Percentiles rank a stretch among this genome's conserved stretches.
Conservation (phyloP, 2,797 vertebrate genomes). For the Lycodopsis pacificus region DNA sequence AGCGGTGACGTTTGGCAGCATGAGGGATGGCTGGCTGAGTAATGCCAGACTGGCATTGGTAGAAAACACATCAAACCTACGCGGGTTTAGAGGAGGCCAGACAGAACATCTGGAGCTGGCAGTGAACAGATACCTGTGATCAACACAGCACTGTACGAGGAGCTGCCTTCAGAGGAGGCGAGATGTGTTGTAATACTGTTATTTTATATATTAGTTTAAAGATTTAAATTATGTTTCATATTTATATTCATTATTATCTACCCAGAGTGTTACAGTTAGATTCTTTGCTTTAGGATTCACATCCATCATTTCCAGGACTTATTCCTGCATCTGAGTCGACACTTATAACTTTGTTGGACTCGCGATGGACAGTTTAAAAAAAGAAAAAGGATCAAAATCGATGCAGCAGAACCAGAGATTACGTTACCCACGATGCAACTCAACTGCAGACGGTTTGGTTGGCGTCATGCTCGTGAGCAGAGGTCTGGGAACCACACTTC, state of each 20-base stretch:
- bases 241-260: background rate
- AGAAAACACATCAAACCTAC: background rate
- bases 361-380: too few relatives aligned
- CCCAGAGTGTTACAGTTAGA: background rate
- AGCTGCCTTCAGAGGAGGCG: background rate
- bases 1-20: constrained; percentile 23
- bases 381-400: too few relatives aligned
- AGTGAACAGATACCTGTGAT: constrained; percentile 22
- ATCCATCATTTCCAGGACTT: background rate
- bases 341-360: background rate
- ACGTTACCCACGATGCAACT: constrained; percentile 1
- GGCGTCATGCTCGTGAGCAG: background rate
- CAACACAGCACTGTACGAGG: constrained; percentile 14
- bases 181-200: too few relatives aligned
- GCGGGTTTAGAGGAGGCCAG: constrained; percentile 26
- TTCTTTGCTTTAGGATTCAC: background rate
- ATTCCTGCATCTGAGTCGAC: background rate
- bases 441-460: background rate
- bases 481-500: background rate
- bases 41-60: constrained; percentile 36
- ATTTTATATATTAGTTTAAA: too few relatives aligned
- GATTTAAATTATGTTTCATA: background rate
- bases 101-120: constrained; percentile 51
- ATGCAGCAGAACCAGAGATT: background rate
- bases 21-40: constrained; percentile 7